Percentiles rank a stretch among this genome's conserved stretches.
Evolutionary conservation across 2,113 vertebrate species (phyloP).

Genomic region (Cyprinodon tularosa): DNA sequence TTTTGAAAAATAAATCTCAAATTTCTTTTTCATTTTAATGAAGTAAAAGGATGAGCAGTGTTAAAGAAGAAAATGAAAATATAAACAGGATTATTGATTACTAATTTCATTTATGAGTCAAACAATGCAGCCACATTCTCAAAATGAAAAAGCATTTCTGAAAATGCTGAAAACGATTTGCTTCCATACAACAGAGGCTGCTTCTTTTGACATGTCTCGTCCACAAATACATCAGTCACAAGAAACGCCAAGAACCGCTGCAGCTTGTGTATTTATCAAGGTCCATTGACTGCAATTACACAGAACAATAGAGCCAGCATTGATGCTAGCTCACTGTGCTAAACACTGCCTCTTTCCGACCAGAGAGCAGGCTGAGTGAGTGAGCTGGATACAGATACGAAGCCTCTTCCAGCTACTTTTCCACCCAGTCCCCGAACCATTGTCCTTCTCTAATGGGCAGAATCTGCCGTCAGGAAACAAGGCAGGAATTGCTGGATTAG

Average conservation of each 20-base stretch:
- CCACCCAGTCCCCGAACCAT: conserved; percentile 20
- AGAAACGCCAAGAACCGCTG: conserved; percentile 20
- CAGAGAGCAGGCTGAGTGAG: conserved; percentile 47
- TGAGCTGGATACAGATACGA: conserved; percentile 48
- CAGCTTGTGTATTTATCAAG: conserved; percentile 53
- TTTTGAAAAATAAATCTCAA: too few relatives aligned
- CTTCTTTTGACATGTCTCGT: neutral
- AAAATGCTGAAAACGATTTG: too few relatives aligned
- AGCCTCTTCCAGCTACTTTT: conserved; percentile 54
- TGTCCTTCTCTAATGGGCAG: conserved; percentile 18
- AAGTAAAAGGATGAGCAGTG: too few relatives aligned
- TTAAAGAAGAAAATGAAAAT: too few relatives aligned
- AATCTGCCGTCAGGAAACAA: conserved; percentile 43
- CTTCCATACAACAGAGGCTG: neutral
- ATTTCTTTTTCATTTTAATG: too few relatives aligned
- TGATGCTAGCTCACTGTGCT: conserved; percentile 66
- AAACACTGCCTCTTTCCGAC: conserved; percentile 61
- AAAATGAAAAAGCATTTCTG: too few relatives aligned
- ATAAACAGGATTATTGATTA: too few relatives aligned
- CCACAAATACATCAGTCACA: neutral
- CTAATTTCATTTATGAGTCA: too few relatives aligned
- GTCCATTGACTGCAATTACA: conserved; percentile 77
- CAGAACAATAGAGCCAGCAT: conserved; percentile 69
- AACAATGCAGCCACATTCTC: too few relatives aligned
- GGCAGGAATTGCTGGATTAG: conserved; percentile 68